Conservation (phyloP, 2,113 vertebrate species). For the Nothobranchius kuhntae region DNA sequence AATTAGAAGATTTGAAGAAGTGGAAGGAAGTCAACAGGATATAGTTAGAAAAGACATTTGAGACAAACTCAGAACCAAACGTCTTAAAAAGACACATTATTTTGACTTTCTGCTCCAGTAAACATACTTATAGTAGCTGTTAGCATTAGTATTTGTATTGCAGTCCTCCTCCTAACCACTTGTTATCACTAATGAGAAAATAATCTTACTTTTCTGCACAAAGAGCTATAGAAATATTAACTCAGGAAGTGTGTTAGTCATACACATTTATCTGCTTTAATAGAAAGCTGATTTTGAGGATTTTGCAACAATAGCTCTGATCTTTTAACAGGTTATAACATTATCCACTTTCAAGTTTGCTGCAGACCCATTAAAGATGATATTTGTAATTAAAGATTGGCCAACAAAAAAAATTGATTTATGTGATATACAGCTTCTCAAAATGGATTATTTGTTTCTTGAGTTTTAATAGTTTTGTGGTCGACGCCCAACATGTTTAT, state of each 20-base stretch:
- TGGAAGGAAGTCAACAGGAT: conserved; percentile 32
- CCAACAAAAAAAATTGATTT: neutral
- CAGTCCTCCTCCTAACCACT: neutral
- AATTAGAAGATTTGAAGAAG: conserved; percentile 65
- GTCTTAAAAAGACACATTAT: neutral
- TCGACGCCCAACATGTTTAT: too few species aligned
- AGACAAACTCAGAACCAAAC: conserved; percentile 23
- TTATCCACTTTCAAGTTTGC: conserved; percentile 23
- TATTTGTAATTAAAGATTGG: conserved; percentile 7
- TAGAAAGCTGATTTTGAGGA: too few species aligned
- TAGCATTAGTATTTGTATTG: too few species aligned
- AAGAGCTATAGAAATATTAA: neutral
- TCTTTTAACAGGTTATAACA: conserved; percentile 52
- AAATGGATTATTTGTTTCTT: too few species aligned
- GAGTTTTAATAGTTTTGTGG: too few species aligned
- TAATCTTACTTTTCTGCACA: neutral
- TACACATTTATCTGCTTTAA: too few species aligned
- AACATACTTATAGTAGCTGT: neutral
- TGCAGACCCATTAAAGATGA: neutral
- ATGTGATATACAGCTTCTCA: neutral
- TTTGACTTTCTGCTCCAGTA: neutral
- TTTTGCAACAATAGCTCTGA: conserved; percentile 2
- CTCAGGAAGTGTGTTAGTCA: too few species aligned
- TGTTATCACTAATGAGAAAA: neutral
- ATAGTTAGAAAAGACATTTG: conserved; percentile 18